Percentiles rank a stretch among this genome's conserved stretches.
Evolutionary conservation across 2,888 invertebrate genomes (phyloP).

Genomic region (Caenorhabditis sulstoni): DNA sequence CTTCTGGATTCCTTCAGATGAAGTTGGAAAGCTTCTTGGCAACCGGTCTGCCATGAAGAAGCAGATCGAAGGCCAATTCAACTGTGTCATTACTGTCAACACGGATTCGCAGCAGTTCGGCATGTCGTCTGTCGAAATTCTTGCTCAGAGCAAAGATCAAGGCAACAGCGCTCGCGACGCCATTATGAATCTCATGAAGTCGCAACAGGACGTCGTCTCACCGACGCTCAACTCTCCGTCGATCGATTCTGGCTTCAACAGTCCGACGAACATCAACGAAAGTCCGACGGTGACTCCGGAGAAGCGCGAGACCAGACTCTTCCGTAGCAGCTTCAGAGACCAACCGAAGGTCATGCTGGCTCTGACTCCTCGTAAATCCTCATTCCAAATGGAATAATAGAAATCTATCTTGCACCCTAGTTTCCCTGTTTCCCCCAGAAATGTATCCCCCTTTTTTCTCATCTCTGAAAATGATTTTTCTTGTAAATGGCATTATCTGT

Average conservation of each 20-base stretch:
- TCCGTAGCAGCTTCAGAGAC: slow-evolving; percentile 51
- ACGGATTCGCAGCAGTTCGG: slow-evolving; percentile 44
- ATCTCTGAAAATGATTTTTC: slow-evolving; percentile 24
- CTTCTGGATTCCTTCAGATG: slow-evolving; percentile 36
- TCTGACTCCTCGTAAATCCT: slow-evolving; percentile 47
- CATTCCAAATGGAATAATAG: slow-evolving; percentile 20
- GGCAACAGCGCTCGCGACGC: slow-evolving; percentile 36
- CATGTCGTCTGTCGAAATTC: slow-evolving; percentile 49
- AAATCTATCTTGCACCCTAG: slow-evolving; percentile 33
- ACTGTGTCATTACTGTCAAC: slow-evolving; percentile 52
- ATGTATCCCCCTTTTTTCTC: slow-evolving; percentile 6
- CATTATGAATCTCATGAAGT: slow-evolving; percentile 12
- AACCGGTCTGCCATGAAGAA: slow-evolving; percentile 51
- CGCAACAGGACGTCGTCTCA: slow-evolving; percentile 13
- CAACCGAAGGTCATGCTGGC: slow-evolving; percentile 55
- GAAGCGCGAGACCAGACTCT: slow-evolving; percentile 7
- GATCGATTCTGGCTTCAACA: slow-evolving; percentile 43
- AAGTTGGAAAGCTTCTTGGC: slow-evolving; percentile 40
- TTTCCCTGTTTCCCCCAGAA: not conserved
- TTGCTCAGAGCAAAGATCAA: slow-evolving; percentile 41
- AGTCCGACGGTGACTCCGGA: slow-evolving; percentile 32
- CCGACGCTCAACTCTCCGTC: not conserved
- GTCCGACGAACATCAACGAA: slow-evolving; percentile 12
- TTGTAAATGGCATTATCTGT: slow-evolving; percentile 52
- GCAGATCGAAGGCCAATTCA: slow-evolving; percentile 48